Percentiles rank a stretch among this genome's conserved stretches.
phyloP scores from a whole-genome alignment of 2,113 vertebrate species.

The Ictidomys tridecemlineatus region DNA sequence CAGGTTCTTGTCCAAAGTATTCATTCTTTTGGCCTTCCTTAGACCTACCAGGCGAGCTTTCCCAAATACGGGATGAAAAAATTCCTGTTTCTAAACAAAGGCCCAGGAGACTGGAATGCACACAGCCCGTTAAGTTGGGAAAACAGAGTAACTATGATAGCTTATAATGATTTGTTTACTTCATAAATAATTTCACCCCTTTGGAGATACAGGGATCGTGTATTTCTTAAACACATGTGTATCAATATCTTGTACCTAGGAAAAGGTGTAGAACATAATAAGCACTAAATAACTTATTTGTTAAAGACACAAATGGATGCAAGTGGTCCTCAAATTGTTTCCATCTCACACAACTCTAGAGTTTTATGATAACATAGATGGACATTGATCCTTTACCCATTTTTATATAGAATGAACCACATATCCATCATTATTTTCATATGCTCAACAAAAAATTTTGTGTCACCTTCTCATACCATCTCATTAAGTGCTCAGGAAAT shows the following conservation, averaged over 20 bases:
- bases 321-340: not conserved
- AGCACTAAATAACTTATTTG: not conserved
- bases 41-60: not conserved
- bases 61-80: not conserved
- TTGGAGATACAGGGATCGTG: not conserved
- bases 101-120: not conserved
- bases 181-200: not conserved
- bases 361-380: not conserved
- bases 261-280: not conserved
- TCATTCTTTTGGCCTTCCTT: not conserved
- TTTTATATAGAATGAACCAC: not conserved
- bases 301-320: not conserved
- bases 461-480: not conserved
- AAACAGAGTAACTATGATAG: not conserved
- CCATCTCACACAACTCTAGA: not conserved
- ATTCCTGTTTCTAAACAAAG: not conserved
- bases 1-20: not conserved
- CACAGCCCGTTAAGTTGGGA: not conserved
- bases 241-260: not conserved
- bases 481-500: not conserved
- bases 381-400: not conserved
- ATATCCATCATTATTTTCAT: not conserved
- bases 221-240: not conserved
- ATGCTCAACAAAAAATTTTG: not conserved
- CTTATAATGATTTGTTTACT: constrained; percentile 7